Percentiles rank a stretch among this genome's conserved stretches.
phyloP scores from a whole-genome alignment of 2,797 vertebrate genomes.

The Leptatherina wallacei region DNA sequence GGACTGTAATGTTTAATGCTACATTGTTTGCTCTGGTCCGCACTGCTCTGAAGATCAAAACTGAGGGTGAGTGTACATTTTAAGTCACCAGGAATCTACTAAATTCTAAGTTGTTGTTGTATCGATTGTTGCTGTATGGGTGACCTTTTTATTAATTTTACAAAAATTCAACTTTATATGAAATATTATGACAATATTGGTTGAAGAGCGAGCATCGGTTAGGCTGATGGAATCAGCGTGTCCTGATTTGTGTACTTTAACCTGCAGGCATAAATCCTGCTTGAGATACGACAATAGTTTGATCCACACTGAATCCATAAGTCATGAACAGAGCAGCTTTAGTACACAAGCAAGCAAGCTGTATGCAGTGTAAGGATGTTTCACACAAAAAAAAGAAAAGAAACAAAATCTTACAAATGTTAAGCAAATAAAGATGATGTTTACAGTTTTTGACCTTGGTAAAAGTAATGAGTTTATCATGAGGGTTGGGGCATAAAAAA shows the following conservation, averaged over 20 bases:
- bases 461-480: too few species aligned
- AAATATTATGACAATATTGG: not conserved
- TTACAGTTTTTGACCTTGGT: too few species aligned
- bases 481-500: too few species aligned
- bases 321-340: not conserved
- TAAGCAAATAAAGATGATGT: too few species aligned
- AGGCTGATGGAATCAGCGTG: too few species aligned
- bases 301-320: not conserved
- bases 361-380: not conserved
- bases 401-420: too few species aligned
- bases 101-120: not conserved
- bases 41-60: constrained; percentile 98
- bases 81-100: not conserved
- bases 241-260: not conserved
- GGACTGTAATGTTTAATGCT: constrained; percentile 98
- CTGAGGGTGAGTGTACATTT: constrained; percentile 87
- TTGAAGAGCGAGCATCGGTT: not conserved
- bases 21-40: constrained; percentile 97
- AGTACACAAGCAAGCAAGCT: not conserved
- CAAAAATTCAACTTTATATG: not conserved
- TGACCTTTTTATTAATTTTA: not conserved
- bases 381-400: too few species aligned
- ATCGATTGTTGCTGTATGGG: not conserved
- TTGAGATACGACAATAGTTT: not conserved
- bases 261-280: not conserved